Evolutionary conservation across 2,797 vertebrate species (phyloP).

Genomic region (Pristis pectinata): DNA sequence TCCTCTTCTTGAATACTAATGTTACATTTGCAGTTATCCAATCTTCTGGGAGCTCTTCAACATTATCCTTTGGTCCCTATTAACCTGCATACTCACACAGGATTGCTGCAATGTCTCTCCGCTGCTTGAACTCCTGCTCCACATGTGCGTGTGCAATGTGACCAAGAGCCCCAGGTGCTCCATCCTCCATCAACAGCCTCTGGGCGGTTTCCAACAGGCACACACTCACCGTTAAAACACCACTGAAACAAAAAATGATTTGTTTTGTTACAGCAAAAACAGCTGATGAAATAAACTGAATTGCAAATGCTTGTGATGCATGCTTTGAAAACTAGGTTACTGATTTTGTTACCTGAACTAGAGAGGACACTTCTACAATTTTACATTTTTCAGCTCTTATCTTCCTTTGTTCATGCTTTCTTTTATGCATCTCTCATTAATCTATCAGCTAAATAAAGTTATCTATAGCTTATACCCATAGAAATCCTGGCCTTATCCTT

Average conservation of each 20-base stretch:
- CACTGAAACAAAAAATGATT: constrained; percentile 61
- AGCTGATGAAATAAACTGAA: neutral
- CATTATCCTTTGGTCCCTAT: neutral
- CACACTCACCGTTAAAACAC: constrained; percentile 93
- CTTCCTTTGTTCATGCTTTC: no score
- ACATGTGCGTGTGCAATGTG: constrained; percentile 87
- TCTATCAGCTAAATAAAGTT: no score
- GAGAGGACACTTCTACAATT: no score
- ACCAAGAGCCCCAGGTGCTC: constrained; percentile 85
- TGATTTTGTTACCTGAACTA: neutral
- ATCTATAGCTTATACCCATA: no score
- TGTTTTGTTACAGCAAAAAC: neutral
- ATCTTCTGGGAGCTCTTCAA: neutral
- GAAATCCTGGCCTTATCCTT: no score
- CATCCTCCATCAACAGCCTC: constrained; percentile 85
- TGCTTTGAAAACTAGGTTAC: neutral
- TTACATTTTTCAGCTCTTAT: no score
- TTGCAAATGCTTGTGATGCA: neutral
- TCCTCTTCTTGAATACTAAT: no score
- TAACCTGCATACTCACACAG: constrained; percentile 69
- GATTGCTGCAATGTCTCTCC: constrained; percentile 79
- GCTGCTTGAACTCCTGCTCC: constrained; percentile 83
- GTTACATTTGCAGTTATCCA: no score
- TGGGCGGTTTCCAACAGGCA: constrained; percentile 85
- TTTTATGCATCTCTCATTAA: no score